Base-by-base conservation (phyloP, 2,113 vertebrate species). In the Macaca nemestrina region DNA sequence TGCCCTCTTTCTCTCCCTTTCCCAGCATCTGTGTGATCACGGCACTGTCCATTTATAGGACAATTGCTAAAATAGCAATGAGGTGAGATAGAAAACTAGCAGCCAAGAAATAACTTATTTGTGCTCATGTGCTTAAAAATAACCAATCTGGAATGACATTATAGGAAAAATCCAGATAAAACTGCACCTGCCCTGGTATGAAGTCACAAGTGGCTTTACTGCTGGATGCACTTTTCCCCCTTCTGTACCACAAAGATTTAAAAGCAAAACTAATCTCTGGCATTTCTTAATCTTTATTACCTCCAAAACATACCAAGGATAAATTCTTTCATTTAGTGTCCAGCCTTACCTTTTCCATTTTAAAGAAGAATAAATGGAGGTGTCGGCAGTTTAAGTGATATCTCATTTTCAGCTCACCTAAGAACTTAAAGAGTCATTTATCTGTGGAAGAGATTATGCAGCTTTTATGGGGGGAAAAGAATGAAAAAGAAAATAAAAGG, bases 101-200 rank as follows among this genome's bases (percentile, higher is more conserved):
- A 97, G 94, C 61, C 90, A 96, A 94, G 75, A 97, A 96, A 82
- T 96, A 96, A 94, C 88, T 95, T 95, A 90, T 94, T 89, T 94
- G 90, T 93, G 50, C 64, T 68, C 32, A 9, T 30, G 55, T 78
- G 82, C 89, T 96, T 97, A 97, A 98, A 98, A 98, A 98, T 97
- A 98, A 87, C 95, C 32, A 8, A 67, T 88, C 88, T 67, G 50
- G 30, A 89, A 87, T 96, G 97, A 97, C 73, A 59, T 94, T 83
- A 95, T 59, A 94, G 96, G 90, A 95, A 94, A 94, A 95, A 83
- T 87, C 88, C 94, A 93, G 90, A 76, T 67, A 72, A 90, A 87
- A 86, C 43, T 59, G 13, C 1, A 25, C 67, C 92, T 23, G 79
- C 32, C 55, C 59, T 78, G 64, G 2, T 52, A 18, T 3, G 76